Conservation (phyloP, 2,113 vertebrate species). For the Clarias batrachus region DNA sequence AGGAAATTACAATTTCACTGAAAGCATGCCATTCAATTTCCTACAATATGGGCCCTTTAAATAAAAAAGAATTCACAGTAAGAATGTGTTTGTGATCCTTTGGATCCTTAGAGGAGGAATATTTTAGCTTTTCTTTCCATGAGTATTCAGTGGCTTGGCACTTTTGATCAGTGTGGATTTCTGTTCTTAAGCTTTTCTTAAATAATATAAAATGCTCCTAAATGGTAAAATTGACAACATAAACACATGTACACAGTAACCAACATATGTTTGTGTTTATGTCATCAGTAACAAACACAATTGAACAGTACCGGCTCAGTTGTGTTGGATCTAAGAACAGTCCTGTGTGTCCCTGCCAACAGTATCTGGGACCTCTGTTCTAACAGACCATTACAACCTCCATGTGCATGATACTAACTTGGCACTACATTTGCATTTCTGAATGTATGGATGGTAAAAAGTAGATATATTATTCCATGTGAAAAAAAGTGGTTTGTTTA, state of each 20-base stretch:
- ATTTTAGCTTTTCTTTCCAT: neutral
- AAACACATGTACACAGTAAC: neutral
- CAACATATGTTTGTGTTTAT: neutral
- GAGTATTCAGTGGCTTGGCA: constrained; percentile 1
- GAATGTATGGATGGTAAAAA: constrained; percentile 3
- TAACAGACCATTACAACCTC: constrained; percentile 35
- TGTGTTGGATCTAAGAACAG: constrained; percentile 1
- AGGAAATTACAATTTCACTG: neutral
- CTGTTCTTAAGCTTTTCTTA: neutral
- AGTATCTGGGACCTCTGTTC: constrained; percentile 23
- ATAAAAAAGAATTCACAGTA: neutral
- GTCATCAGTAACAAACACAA: neutral
- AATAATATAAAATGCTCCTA: too few relatives aligned
- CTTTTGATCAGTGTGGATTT: constrained; percentile 7
- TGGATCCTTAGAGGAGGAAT: neutral
- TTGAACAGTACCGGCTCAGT: neutral
- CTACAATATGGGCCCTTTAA: constrained; percentile 11
- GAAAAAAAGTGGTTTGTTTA: constrained; percentile 47
- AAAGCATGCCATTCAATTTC: too few relatives aligned
- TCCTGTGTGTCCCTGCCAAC: neutral
- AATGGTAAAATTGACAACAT: neutral
- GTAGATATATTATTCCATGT: constrained; percentile 18
- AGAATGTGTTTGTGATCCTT: neutral
- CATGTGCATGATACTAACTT: constrained; percentile 47
- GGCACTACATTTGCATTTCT: neutral